Base-by-base conservation (phyloP, 2,888 invertebrate species). In the Orgyia antiqua region DNA sequence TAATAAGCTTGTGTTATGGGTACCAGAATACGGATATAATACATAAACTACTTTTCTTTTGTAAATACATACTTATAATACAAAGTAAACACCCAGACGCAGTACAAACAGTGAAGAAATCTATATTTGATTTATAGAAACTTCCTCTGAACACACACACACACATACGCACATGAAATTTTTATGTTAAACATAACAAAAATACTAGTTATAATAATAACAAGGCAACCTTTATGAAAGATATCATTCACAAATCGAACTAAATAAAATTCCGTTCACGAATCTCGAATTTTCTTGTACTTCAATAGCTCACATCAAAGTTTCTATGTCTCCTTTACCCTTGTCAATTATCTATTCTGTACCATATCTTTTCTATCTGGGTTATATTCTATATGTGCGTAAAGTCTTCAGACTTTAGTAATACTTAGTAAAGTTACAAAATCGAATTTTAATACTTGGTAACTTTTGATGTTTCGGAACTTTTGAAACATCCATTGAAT, bases 261-360 rank as follows among this genome's bases (percentile, higher is more conserved):
- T 58, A 45, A 61, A 47, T 45, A 48, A 59, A 62, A 71, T 74
- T 74, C 72, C 31, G 59, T 62, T 68, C 71, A 73, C 72, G 73
- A 61, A 40, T 59, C 44, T 52, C 36, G 51, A 67, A 68, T 65
- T 68, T 66, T 61, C 65, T 59, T 64, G 57, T 61, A 69, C 67
- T 68, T 64, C 65, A 67, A 65, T 67, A 60, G 65, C 57, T 59
- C 56, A 61, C 64, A 71, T 74, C 71, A 68, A 71, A 74, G 67
- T 71, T 69, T 68, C 65, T 63, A 60, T 58, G 64, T 66, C 53
- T 58, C 47, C 45, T 60, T 37, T 51, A 76, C 74, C 72, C 73
- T 75, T 65, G 61, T 75, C 76, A 76, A 68, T 65, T 67, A 65
- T 63, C 67, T 70, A 65, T 71, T 70, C 60, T 56, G 37, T 52